Evolutionary conservation across 2,797 vertebrate genomes (phyloP).

Genomic region (Odontamblyopus rebecca): DNA sequence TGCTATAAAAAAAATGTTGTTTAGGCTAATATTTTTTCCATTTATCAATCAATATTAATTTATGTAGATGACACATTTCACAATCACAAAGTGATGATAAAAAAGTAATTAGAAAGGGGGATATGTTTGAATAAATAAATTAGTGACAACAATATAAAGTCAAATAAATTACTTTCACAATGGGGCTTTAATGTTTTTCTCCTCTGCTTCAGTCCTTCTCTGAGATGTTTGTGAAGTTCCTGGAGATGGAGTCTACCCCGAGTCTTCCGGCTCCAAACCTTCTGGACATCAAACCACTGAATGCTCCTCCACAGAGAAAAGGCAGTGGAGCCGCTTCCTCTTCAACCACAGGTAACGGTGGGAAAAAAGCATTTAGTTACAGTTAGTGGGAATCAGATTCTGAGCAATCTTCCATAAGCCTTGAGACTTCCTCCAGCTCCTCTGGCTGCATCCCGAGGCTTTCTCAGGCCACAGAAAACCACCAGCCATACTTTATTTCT

Average conservation of each 20-base stretch:
- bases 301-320: conserved; percentile 73
- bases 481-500: too few relatives aligned
- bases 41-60: too few relatives aligned
- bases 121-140: not conserved
- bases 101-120: too few relatives aligned
- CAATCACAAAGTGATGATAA: too few relatives aligned
- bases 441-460: too few relatives aligned
- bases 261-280: conserved; percentile 85
- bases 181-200: not conserved
- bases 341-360: conserved; percentile 72
- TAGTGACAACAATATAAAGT: too few relatives aligned
- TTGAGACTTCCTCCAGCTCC: too few relatives aligned
- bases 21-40: too few relatives aligned
- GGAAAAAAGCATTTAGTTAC: not conserved
- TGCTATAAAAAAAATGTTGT: too few relatives aligned
- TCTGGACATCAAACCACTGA: conserved; percentile 85
- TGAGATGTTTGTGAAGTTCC: conserved; percentile 96
- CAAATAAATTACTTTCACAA: too few relatives aligned
- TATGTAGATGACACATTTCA: too few relatives aligned
- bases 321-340: conserved; percentile 35
- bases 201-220: conserved; percentile 88
- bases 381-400: not conserved
- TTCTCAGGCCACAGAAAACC: too few relatives aligned
- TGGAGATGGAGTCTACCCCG: conserved; percentile 93
- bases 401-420: not conserved